Evolutionary conservation across 2,797 vertebrate species (phyloP), one percentile per base, ranked within the genome.

Genomic region (Nannoperca australis): DNA sequence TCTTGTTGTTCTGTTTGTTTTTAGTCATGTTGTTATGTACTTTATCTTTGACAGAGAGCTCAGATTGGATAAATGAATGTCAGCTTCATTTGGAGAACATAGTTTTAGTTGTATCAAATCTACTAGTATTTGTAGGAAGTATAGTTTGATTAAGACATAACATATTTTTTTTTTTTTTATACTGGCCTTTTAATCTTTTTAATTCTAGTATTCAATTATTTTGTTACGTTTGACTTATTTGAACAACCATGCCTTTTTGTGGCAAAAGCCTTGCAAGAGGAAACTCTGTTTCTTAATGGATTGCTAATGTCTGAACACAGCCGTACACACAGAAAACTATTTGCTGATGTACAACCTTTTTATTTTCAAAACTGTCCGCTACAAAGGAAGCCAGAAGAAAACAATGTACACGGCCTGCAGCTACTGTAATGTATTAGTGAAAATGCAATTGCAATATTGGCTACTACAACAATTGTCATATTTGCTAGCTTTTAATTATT

Each of bases 1-100:
- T 70, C 10, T 59, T 58, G 77, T 56, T 71, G 49, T 71, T 70
- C 15, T 59, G 10, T 70, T 84, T 74, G 66, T 85, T 86, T 79
- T 49, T 63, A 65, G 15, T 76, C 40, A 36, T 50, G 20, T 61
- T 67, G 30, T 68, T 58, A 45, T 74, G 36, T 66, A 47, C 40
- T 63, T 40, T 22, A 42, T 58, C 27, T 81, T 50, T 59, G 17
- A 15, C 22, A n/a, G 61, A 49, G 11, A 1, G 34, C 7, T 32
- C 9, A 32, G 12, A 38, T 12, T 63, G n/a, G n/a, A 68, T 36
- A 14, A 69, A 67, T 27, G 8, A 51, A 30, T 27, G 14, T 61
- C 9, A 68, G 36, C 36, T 45, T 60, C 24, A 30, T 55, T 45
- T 71, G 27, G n/a, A 47, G 8, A 73, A 36, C 24, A 30, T 30